Evolutionary conservation across 2,888 invertebrate species (phyloP), one percentile per base, ranked within the genome.

Genomic region (Kryphioiulus occultus): DNA sequence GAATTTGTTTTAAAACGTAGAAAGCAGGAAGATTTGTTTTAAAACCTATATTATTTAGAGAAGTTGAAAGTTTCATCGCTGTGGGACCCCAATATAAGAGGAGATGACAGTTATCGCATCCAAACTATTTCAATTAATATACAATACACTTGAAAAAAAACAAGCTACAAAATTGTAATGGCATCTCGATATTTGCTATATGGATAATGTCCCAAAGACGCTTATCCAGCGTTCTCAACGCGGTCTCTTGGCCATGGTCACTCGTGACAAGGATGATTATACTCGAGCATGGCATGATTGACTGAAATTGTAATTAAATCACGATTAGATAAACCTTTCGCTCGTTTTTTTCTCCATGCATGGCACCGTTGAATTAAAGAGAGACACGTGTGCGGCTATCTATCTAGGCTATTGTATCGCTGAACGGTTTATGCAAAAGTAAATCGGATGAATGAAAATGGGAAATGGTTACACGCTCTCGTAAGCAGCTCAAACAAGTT

Each of bases 401-500:
- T 68, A 68, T 68, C 68, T 68, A 26, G 68, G 68, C 68, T 68
- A 68, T 68, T 68, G 68, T 26, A 26, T 68, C 68, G 26, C 68
- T 22, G 68, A 68, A 68, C 68, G 68, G 68, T 68, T 68, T 68
- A 68, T 68, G 68, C 68, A 68, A 68, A 68, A 3, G 3, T 68
- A 26, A 68, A 68, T 68, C 68, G 68, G 68, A 68, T 68, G 68
- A 68, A 68, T 68, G 68, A 68, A 68, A 68, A 12, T n/a, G 68
- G 68, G 9, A 39, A 68, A 26, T 26, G 68, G 68, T 68, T 68
- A 26, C 68, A 68, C 68, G 68, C 68, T 68, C 68, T 68, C 68
- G 68, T 68, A 26, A 26, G 26, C 68, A 68, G 0, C 26, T 26
- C 68, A 12, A 68, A 68, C 68, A 26, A 12, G 68, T 26, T 68